Evolutionary conservation across 1,140 invertebrate species (phyloP).

Genomic region (Drosophila arizonae): DNA sequence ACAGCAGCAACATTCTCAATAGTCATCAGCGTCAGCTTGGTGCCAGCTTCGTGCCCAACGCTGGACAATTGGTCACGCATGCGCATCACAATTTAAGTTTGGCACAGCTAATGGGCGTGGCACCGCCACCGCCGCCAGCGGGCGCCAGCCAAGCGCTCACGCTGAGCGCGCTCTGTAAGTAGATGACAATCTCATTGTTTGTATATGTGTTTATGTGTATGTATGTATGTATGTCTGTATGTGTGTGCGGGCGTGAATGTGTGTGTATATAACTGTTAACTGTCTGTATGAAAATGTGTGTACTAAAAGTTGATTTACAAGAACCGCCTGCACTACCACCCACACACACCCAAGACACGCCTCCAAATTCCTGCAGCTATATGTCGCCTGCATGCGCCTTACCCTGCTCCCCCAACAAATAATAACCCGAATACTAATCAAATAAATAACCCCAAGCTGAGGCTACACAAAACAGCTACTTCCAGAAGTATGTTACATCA

Average conservation of each 20-base stretch:
- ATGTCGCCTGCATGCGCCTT: constrained; percentile 47
- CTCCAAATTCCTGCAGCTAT: not conserved
- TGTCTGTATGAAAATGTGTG: constrained; percentile 5
- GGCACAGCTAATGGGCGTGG: constrained; percentile 64
- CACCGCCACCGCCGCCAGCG: constrained; percentile 53
- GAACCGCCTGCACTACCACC: constrained; percentile 6
- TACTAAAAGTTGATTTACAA: constrained; percentile 8
- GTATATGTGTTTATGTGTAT: constrained; percentile 17
- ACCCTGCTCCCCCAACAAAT: constrained; percentile 2
- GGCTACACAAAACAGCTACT: constrained; percentile 35
- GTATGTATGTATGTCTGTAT: constrained; percentile 34
- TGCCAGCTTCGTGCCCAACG: constrained; percentile 35
- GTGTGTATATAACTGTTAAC: constrained; percentile 15
- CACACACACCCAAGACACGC: not conserved
- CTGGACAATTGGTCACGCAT: constrained; percentile 36
- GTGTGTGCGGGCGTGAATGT: constrained; percentile 22
- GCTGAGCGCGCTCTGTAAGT: constrained; percentile 75
- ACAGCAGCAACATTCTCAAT: constrained; percentile 7
- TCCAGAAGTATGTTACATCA: not conserved
- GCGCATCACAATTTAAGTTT: constrained; percentile 53
- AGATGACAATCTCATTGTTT: constrained; percentile 18
- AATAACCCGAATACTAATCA: not conserved
- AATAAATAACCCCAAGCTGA: constrained; percentile 18
- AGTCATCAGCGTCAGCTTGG: constrained; percentile 25
- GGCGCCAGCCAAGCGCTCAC: constrained; percentile 49